These are phyloP conservation scores for Neoascia interrupta DNA, from an alignment of 2,888 invertebrate genomes.

Conservation along the genomic window DNA sequence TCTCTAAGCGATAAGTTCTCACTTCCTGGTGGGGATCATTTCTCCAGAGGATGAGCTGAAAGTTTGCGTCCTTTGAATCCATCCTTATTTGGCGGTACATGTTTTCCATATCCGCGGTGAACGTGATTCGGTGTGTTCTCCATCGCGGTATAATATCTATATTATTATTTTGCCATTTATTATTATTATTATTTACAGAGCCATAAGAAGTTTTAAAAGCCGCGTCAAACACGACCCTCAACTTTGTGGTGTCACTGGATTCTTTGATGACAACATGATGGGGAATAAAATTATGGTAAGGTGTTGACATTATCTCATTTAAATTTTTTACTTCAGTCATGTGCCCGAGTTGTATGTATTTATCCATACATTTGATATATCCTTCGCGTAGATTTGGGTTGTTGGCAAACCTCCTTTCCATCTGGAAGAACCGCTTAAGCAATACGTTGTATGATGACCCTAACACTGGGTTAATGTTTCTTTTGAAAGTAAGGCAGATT, in stretches of 20 bases:
- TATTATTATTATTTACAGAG: conserved; percentile 5
- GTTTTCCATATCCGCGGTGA: conserved; percentile 44
- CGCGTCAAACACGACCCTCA: conserved; percentile 27
- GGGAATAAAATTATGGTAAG: background rate
- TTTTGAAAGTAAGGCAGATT: background rate
- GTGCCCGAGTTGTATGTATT: conserved; percentile 4
- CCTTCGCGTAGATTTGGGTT: background rate
- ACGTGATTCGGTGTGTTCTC: conserved; percentile 25
- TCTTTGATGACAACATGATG: background rate
- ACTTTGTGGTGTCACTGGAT: too few species aligned
- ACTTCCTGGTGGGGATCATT: background rate
- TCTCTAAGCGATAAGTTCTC: background rate
- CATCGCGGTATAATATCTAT: conserved; percentile 42
- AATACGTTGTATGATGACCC: background rate
- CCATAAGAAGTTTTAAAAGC: conserved; percentile 32
- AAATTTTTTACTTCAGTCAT: background rate
- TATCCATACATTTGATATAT: background rate
- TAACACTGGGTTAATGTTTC: background rate
- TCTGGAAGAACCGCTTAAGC: background rate
- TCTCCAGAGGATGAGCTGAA: conserved; percentile 57
- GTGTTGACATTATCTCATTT: background rate
- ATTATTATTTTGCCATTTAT: conserved; percentile 36
- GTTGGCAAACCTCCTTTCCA: background rate
- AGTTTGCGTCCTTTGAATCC: conserved; percentile 34
- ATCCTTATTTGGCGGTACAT: conserved; percentile 62